Base-by-base conservation (phyloP, 2,888 invertebrate genomes). In the Tromatobia lineatoria region DNA sequence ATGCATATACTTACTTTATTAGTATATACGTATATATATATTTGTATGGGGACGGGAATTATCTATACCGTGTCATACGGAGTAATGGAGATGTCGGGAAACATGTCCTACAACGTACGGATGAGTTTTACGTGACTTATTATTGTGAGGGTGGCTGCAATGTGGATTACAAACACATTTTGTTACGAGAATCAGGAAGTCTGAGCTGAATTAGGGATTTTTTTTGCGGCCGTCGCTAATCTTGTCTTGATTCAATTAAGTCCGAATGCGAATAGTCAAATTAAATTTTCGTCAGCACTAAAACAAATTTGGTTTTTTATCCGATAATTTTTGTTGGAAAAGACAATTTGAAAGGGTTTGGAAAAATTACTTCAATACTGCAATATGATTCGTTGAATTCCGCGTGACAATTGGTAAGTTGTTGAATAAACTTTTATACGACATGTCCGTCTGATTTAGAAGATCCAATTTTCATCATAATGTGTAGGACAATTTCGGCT, bases 1-100 rank as follows among this genome's bases (percentile, higher is more conserved):
- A 61, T 59, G 61, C 45, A 71, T 64, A 45, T 67, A 67, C 54
- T 54, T 45, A 76, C 54, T 52, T 76, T 71, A 71, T 71, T 54
- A 71, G 54, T 70, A 34, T 54, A 13, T 50, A n/a, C 18, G 0
- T 66, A 45, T 8, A 23, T 45, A 45, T 75, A 52, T 64, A 64
- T 64, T 0, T 66, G 50, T 52, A 52, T 42, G 50, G 50, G 20
- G 34, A 64, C 38, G 76, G 15, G 38, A 38, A 64, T 73, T 57
- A 15, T n/a, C 61, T 61, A 4, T 34, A 25, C 42, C 25, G 71
- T 71, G 71, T 71, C 71, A 57, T 42, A 25, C 42, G 23, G 71
- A 29, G 59, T 73, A 73, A 73, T 73, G 29, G 73, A 73, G 73
- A 73, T 18, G 59, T 47, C 75, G 54, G 42, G 38, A 34, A 52